A percentile compares a stretch with the other conserved stretches of the same genome.
Evolutionary conservation across 2,113 vertebrate species (phyloP).

Genomic region (Pteruthius melanotis): DNA sequence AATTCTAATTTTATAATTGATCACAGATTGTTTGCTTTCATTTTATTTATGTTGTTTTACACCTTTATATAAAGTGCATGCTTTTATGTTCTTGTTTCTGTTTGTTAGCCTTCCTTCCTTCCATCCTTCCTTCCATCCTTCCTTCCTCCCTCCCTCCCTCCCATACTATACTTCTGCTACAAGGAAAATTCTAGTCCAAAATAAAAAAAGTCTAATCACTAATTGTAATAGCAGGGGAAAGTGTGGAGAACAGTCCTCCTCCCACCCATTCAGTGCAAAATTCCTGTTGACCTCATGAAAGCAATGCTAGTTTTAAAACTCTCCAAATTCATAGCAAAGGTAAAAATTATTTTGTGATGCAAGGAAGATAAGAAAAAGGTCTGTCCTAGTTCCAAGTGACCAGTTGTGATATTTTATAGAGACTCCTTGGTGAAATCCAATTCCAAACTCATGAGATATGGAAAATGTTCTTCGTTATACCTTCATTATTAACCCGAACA

Average conservation of each 20-base stretch:
- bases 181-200: neutral
- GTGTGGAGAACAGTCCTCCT: neutral
- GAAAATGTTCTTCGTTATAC: neutral
- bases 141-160: neutral
- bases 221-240: neutral
- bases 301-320: neutral
- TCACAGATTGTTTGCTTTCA: neutral
- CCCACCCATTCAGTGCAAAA: neutral
- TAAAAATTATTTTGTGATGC: neutral
- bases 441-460: neutral
- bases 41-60: neutral
- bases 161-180: neutral
- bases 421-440: neutral
- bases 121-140: neutral
- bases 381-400: neutral
- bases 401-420: neutral
- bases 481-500: neutral
- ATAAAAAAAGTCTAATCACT: neutral
- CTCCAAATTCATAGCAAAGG: neutral
- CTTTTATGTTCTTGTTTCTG: neutral
- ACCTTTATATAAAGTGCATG: neutral
- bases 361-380: neutral
- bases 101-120: neutral
- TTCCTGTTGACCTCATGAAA: neutral
- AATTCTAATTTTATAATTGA: neutral